A percentile compares a stretch with the other conserved stretches of the same genome.
Evolutionary conservation across 1,140 invertebrate species (phyloP).

Genomic region (Drosophila willistoni): DNA sequence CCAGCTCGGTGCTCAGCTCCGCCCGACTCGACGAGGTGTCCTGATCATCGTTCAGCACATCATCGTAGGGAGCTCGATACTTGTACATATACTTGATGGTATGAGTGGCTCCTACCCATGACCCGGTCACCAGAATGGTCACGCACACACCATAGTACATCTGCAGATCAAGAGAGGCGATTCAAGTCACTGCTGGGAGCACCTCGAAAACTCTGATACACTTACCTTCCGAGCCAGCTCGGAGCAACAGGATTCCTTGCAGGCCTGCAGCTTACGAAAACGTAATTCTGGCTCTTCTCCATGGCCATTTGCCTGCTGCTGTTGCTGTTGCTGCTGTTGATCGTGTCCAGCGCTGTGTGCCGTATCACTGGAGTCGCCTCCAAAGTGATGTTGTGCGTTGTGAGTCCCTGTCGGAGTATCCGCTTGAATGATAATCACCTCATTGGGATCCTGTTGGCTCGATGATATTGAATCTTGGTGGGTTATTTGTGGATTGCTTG

Average conservation of each 20-base stretch:
- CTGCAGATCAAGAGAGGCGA: constrained; percentile 79
- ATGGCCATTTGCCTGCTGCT: constrained; percentile 58
- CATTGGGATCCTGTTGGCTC: constrained; percentile 84
- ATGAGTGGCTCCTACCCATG: constrained; percentile 95
- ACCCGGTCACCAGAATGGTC: constrained; percentile 91
- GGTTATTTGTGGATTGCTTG: constrained; percentile 83
- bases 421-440: constrained; percentile 77
- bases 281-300: constrained; percentile 65
- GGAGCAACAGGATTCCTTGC: constrained; percentile 88
- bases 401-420: constrained; percentile 69
- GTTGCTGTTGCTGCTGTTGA: constrained; percentile 62
- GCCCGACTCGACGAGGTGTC: constrained; percentile 83
- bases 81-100: constrained; percentile 94
- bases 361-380: constrained; percentile 52
- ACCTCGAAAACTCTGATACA: background rate
- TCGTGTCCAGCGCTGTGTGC: constrained; percentile 49
- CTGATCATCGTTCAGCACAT: constrained; percentile 82
- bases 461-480: constrained; percentile 85
- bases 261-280: constrained; percentile 83
- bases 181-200: too few relatives aligned
- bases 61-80: constrained; percentile 82
- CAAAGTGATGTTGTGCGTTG: constrained; percentile 54
- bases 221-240: constrained; percentile 88
- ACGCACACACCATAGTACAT: constrained; percentile 94
- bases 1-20: constrained; percentile 73